Evolutionary conservation across 1,140 invertebrate species (phyloP), one percentile per base, ranked within the genome.

Genomic region (Drosophila guanche): DNA sequence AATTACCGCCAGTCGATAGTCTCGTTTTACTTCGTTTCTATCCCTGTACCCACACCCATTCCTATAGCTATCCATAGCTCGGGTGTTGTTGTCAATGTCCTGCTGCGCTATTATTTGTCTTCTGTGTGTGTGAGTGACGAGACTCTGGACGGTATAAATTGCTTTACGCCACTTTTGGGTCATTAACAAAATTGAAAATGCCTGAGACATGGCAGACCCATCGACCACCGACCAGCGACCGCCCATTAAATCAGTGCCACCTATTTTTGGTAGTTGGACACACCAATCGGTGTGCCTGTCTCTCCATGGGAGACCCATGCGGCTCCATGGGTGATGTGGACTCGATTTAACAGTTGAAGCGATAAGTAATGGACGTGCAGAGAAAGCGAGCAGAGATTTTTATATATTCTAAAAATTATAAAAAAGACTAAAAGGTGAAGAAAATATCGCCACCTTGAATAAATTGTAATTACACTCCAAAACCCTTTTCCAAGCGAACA

Each of bases 41-140:
- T 6, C 20, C 14, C 43, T 76, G 59, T 56, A 33, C 16, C 33
- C 46, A 37, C 46, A 10, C 33, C 33, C 33, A 37, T 12, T 12
- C 3, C 33, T 37, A 12, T 37, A 4, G 33, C 10, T 56, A 33
- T 65, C 43, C 41, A n/a, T 43, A 48, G 16, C 50, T 70, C 66
- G 70, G 79, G 75, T 85, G 80, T 85, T 85, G 80, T 90, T 90
- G 88, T 90, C 88, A 90, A 90, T 90, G 88, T 90, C 88, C 88
- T 90, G 88, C 88, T 90, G 88, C 68, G 88, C 88, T 85, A 90
- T 90, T 90, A 90, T 90, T 90, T 90, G 88, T 90, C 88, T 90
- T 90, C 70, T 86, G 81, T 86, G 68, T 68, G 71, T 48, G 57
- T 55, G 45, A 53, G 25, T 47, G 54, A 37, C 52, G 55, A 56